Evolutionary conservation across 2,888 invertebrate species (phyloP).

Genomic region (Trachelus tabidus): DNA sequence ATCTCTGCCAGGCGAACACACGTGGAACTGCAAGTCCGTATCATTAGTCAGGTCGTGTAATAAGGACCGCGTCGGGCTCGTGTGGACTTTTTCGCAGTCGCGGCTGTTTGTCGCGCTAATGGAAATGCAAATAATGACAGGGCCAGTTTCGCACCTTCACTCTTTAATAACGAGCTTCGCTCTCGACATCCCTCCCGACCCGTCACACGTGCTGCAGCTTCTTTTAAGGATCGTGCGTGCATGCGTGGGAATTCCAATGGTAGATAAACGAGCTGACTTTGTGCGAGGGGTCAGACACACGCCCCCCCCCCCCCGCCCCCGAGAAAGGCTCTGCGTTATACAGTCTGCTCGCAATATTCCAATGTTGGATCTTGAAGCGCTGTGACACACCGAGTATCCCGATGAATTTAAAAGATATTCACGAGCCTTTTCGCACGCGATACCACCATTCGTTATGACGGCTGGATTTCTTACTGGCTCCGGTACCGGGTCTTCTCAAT

Average conservation of each 20-base stretch:
- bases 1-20: neutral
- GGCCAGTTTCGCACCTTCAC: constrained; percentile 43
- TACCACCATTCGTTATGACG: neutral
- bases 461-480: neutral
- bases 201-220: neutral
- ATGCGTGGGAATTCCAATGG: constrained; percentile 31
- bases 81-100: constrained; percentile 31
- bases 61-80: neutral
- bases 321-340: neutral
- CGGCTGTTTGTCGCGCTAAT: constrained; percentile 46
- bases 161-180: constrained; percentile 39
- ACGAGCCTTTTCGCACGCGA: neutral
- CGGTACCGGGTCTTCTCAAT: neutral
- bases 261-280: constrained; percentile 22
- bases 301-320: fast-evolving
- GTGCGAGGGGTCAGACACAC: neutral
- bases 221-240: constrained; percentile 13
- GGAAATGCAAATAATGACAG: constrained; percentile 48
- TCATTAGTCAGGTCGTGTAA: constrained; percentile 5
- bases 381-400: neutral
- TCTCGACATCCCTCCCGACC: neutral
- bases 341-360: neutral
- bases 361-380: neutral
- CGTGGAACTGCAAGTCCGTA: neutral
- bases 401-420: neutral